A percentile compares a stretch with the other conserved stretches of the same genome.
phyloP scores from a whole-genome alignment of 30 jellyfish, hydroid and myxozoan species.

The Phacellophora camtschatica region DNA sequence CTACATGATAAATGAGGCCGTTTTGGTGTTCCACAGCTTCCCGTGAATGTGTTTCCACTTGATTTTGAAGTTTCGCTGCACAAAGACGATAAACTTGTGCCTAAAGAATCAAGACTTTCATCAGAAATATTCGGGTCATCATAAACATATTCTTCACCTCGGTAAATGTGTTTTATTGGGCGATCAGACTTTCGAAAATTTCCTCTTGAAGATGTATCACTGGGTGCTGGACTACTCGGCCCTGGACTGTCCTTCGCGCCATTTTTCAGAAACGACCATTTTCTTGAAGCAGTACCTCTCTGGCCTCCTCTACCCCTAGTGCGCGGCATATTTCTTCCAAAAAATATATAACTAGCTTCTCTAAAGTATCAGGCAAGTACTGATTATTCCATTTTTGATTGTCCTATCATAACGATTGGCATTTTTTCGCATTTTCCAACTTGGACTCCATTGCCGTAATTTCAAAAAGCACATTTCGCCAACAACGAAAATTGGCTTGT shows the following conservation, averaged over 20 bases:
- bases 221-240: constrained; percentile 76
- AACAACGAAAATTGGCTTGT: constrained; percentile 52
- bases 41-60: not conserved
- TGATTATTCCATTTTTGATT: not conserved
- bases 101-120: constrained; percentile 65
- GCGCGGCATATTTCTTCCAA: constrained; percentile 51
- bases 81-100: constrained; percentile 46
- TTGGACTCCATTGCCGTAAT: constrained; percentile 67
- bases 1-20: constrained; percentile 3
- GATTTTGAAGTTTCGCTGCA: constrained; percentile 49
- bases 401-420: not conserved
- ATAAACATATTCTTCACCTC: constrained; percentile 55
- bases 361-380: not conserved
- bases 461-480: constrained; percentile 62
- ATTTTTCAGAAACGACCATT: constrained; percentile 54
- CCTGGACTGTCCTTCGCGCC: constrained; percentile 86
- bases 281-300: constrained; percentile 46
- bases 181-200: constrained; percentile 57
- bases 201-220: constrained; percentile 62
- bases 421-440: constrained; percentile 11
- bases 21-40: constrained; percentile 53
- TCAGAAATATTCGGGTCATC: constrained; percentile 51
- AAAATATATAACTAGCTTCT: not conserved
- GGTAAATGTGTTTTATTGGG: constrained; percentile 8
- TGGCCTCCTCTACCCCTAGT: constrained; percentile 64